phyloP scores from a whole-genome alignment of 2,888 invertebrate species.

The Strigamia maritima region DNA sequence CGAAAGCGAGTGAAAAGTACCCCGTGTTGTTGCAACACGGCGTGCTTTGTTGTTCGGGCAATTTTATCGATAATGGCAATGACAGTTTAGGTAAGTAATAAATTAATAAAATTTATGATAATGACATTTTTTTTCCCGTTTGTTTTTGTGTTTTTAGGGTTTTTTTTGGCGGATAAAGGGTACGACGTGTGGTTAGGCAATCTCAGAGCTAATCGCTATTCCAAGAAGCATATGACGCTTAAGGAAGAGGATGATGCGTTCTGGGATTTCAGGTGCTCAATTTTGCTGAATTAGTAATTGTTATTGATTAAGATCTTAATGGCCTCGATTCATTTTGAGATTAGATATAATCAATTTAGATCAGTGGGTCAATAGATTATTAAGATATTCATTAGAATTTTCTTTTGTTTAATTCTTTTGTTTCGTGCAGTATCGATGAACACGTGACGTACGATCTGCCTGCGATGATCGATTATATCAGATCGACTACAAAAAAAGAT shows the following conservation, averaged over 20 bases:
- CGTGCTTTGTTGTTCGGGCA: conserved; percentile 1
- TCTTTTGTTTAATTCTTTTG: not conserved
- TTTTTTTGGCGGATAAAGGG: not conserved
- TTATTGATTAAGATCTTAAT: too few species aligned
- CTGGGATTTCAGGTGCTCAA: conserved; percentile 21
- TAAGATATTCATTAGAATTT: too few species aligned
- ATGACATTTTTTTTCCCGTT: too few species aligned
- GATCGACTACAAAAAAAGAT: not conserved
- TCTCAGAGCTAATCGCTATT: conserved; percentile 14
- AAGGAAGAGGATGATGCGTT: not conserved
- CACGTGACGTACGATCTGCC: not conserved
- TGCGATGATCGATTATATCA: not conserved
- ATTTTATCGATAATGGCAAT: not conserved
- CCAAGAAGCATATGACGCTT: not conserved
- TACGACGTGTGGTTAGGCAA: conserved; percentile 34
- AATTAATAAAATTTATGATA: too few species aligned
- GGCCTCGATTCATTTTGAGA: too few species aligned
- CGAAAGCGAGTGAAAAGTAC: not conserved
- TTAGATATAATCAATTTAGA: too few species aligned
- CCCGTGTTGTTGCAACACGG: conserved; percentile 2
- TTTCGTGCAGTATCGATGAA: conserved; percentile 5
- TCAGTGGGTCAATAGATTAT: too few species aligned
- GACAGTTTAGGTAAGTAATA: not conserved
- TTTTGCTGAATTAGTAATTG: too few species aligned
- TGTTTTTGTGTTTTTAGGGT: too few species aligned